Base-by-base conservation (phyloP, 2,797 vertebrate species). In the Sphenopsis melanotis region DNA sequence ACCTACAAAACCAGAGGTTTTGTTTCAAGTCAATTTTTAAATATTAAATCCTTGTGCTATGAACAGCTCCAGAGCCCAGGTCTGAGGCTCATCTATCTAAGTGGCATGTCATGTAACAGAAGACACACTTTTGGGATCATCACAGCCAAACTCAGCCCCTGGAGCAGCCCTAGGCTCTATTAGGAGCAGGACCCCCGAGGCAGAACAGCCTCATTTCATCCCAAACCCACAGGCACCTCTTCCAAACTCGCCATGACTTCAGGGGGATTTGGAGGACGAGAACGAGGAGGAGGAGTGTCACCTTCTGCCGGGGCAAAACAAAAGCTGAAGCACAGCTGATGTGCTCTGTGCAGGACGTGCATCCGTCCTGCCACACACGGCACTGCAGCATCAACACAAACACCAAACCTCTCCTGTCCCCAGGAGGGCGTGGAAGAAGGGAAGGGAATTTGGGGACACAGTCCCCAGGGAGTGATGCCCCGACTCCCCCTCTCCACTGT, bases 21-120 rank as follows among this genome's bases (percentile, higher is more conserved):
- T 61, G 17, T 42, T 92, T 72, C 59, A 57, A 15, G 29, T 15
- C 50, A 8, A 15, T 37, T 66, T 92, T 78, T 23, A 37, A 34
- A 22, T 77, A 37, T 60, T 60, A 52, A 86, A 81, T 49, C 63
- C 22, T 81, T 23, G 18, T 19, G 34, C 41, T 47, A 16, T 15
- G 24, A 80, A 61, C 53, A 75, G 55, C 39, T 32, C 19, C 50
- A 37, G 23, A 64, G 32, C 15, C 42, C 17, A 20, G 5, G 7
- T 30, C 47, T 42, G 32, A 6, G 20, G 41, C 46, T 76, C 1
- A 0, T 57, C 57, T 41, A 23, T 21, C 29, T 24, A 22, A 59
- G 55, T 2, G 1, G 13, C 36, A 47, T 6, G 11, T 47, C 0
- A 0, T 20, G 32, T 52, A 81, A 78, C 0, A 0, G 9, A 32